phyloP scores from a whole-genome alignment of 2,797 vertebrate species.

The Gouania willdenowi region DNA sequence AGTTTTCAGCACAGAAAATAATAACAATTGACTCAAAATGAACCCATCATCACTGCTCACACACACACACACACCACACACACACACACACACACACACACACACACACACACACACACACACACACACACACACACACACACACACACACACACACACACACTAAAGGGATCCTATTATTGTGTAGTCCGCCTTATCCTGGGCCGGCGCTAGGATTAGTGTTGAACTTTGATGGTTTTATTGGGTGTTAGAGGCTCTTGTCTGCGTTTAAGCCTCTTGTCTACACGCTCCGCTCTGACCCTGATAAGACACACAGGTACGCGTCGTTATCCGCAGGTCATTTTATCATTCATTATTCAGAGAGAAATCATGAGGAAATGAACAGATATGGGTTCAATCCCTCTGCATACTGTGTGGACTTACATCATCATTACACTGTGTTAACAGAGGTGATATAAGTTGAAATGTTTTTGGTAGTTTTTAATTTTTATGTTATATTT shows the following conservation, averaged over 20 bases:
- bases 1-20: too few relatives aligned
- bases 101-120: neutral
- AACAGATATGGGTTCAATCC: too few relatives aligned
- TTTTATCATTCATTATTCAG: too few relatives aligned
- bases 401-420: too few relatives aligned
- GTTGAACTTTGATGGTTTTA: constrained; percentile 65
- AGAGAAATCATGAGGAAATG: too few relatives aligned
- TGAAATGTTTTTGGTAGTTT: too few relatives aligned
- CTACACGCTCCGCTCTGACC: constrained; percentile 54
- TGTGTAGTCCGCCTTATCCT: constrained; percentile 26
- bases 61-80: neutral
- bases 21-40: too few relatives aligned
- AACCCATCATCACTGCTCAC: too few relatives aligned
- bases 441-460: too few relatives aligned
- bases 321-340: too few relatives aligned
- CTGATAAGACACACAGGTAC: constrained; percentile 50
- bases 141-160: neutral
- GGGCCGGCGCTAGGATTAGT: constrained; percentile 57
- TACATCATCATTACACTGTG: too few relatives aligned
- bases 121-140: neutral
- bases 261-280: constrained; percentile 69
- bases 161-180: constrained; percentile 15
- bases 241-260: constrained; percentile 60
- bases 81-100: neutral
- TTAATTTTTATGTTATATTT: too few relatives aligned